These are phyloP conservation scores for Zalophus californianus DNA, from an alignment of 2,797 vertebrate species.

Conservation along the genomic window DNA sequence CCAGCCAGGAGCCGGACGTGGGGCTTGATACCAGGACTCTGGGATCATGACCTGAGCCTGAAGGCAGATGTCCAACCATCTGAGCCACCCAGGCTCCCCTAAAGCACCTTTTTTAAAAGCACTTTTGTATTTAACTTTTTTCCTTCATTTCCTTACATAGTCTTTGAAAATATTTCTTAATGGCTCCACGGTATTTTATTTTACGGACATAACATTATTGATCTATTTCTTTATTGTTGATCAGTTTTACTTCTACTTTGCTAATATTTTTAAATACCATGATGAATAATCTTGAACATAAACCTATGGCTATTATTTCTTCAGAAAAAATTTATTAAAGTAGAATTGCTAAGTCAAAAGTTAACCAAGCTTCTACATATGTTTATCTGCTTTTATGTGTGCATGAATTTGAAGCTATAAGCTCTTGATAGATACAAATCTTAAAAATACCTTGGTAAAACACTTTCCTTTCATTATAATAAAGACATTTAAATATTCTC, in stretches of 20 bases:
- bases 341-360: background rate
- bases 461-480: slow-evolving; percentile 16
- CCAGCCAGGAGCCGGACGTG: no score
- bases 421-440: background rate
- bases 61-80: no score
- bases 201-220: background rate
- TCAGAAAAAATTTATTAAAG: slow-evolving; percentile 15
- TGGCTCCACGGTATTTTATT: background rate
- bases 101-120: no score
- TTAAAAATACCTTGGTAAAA: slow-evolving; percentile 29
- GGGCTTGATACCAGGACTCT: no score
- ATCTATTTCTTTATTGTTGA: background rate
- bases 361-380: background rate
- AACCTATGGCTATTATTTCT: slow-evolving; percentile 4
- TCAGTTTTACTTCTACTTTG: slow-evolving; percentile 15
- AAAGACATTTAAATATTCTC: slow-evolving; percentile 30
- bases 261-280: slow-evolving; percentile 15
- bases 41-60: no score
- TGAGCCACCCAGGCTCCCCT: no score
- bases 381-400: background rate
- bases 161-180: background rate
- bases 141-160: background rate
- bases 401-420: slow-evolving; percentile 39
- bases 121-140: slow-evolving; percentile 10
- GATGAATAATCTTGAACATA: slow-evolving; percentile 7